phyloP scores from a whole-genome alignment of 2,113 vertebrate genomes.

The Oreochromis spilurus region DNA sequence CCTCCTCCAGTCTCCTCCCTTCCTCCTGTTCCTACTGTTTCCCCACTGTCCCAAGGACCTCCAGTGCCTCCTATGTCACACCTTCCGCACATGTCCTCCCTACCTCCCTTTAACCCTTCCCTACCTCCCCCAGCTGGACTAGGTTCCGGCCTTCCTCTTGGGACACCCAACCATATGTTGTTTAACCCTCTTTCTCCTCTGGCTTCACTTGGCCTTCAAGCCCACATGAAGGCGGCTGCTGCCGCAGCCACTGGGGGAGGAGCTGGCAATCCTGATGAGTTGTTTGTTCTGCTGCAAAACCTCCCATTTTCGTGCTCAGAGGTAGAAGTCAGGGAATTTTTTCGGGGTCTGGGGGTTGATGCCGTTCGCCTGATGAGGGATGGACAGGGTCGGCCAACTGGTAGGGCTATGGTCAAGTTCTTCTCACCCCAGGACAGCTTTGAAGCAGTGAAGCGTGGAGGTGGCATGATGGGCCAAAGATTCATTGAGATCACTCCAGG shows the following conservation, averaged over 20 bases:
- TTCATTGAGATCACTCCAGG: conserved; percentile 91
- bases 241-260: conserved; percentile 45
- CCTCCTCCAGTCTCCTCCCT: conserved; percentile 88
- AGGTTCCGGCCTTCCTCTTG: conserved; percentile 81
- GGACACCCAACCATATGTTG: conserved; percentile 86
- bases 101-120: conserved; percentile 88
- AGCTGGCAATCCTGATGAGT: conserved; percentile 80
- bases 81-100: conserved; percentile 82
- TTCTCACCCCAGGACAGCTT: conserved; percentile 93
- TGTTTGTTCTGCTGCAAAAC: conserved; percentile 89
- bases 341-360: conserved; percentile 89
- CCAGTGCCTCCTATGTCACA: conserved; percentile 89
- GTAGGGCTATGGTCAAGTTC: conserved; percentile 92
- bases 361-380: conserved; percentile 86
- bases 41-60: conserved; percentile 84
- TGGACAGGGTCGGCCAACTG: conserved; percentile 85
- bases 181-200: conserved; percentile 87
- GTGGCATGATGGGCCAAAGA: conserved; percentile 93
- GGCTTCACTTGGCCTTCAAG: conserved; percentile 86
- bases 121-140: conserved; percentile 86
- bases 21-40: conserved; percentile 86
- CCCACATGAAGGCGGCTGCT: conserved; percentile 84
- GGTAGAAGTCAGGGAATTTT: conserved; percentile 90
- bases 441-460: conserved; percentile 91
- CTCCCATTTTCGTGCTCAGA: conserved; percentile 90